phyloP scores from a whole-genome alignment of 2,888 invertebrate species.

The Ormyrus thymus region DNA sequence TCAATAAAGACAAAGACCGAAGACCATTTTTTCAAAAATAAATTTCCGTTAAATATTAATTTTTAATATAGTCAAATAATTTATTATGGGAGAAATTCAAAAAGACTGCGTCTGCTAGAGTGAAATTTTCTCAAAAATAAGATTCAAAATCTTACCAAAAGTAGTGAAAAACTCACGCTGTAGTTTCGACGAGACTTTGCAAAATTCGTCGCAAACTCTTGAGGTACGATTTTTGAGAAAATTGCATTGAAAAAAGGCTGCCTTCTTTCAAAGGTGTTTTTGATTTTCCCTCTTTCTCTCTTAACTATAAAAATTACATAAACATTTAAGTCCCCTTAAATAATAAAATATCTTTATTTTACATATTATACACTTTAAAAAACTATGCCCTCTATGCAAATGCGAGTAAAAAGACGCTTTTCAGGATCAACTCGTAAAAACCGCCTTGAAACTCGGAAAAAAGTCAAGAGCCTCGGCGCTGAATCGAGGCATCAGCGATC shows the following conservation, averaged over 20 bases:
- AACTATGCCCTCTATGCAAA: conserved; percentile 8
- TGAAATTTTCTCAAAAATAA: conserved; percentile 13
- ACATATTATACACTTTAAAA: conserved; percentile 52
- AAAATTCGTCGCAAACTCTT: too few relatives aligned
- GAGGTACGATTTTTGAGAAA: neutral
- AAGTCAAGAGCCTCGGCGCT: conserved; percentile 5
- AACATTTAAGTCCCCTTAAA: conserved; percentile 42
- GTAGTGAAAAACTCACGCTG: neutral
- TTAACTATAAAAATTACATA: conserved; percentile 47
- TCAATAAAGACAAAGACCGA: conserved; percentile 20
- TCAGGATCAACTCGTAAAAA: conserved; percentile 45
- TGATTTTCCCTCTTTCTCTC: conserved; percentile 41
- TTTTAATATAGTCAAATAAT: conserved; percentile 21
- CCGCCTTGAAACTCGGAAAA: conserved; percentile 33
- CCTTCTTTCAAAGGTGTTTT: conserved; percentile 4
- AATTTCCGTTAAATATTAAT: conserved; percentile 18
- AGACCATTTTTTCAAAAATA: conserved; percentile 39
- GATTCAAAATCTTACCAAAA: neutral
- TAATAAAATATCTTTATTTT: conserved; percentile 47
- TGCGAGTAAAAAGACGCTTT: conserved; percentile 38
- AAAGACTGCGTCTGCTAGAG: neutral
- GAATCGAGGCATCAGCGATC: conserved; percentile 23
- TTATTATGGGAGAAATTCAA: conserved; percentile 23
- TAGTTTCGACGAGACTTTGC: neutral
- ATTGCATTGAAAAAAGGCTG: neutral